Base-by-base conservation (phyloP, 2,113 vertebrate genomes). In the Promerops cafer region DNA sequence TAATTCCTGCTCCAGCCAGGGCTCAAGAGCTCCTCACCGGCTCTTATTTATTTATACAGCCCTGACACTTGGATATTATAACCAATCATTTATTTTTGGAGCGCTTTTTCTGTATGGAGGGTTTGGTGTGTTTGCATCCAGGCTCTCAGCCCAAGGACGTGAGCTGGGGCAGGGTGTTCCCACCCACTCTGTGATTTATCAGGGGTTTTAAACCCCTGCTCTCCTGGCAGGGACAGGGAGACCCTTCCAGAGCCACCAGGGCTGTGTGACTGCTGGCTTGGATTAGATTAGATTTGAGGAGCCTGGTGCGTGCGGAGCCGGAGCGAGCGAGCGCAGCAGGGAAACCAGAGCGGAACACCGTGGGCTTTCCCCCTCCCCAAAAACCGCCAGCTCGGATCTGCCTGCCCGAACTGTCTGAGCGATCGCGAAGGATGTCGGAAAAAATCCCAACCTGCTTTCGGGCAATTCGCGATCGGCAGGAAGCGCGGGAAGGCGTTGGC, bases 211-310 rank as follows among this genome's bases (percentile, higher is more conserved):
- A 83, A 26, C 6, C 33, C 9, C 28, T 35, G 50, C 11, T 83
- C 7, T 70, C 57, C 89, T 4, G 4, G 39, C 83, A 83, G 78
- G 9, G 1, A n/a, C 9, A 3, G 33, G 47, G 61, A 90, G 23
- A 56, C 44, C 59, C 93, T 50, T 21, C 27, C 44, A 6, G 56
- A 87, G 85, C 23, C 47, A 21, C 74, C 3, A 2, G 53, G 66
- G 83, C 89, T 44, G 40, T 2, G 33, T 28, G 69, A n/a, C 71
- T 69, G 31, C 83, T 85, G 50, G 81, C 83, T 75, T 3, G 74
- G 88, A 92, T 77, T 8, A 91, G 92, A 95, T 92, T 21, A 78
- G 88, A 66, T 83, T 33, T 69, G 93, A 89, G 79, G 93, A 63
- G 61, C 80, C 2, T 74, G 91, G 83, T 86, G 27, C 3, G 21